Evolutionary conservation across 2,888 invertebrate species (phyloP).

Genomic region (Flexamia atlantica): DNA sequence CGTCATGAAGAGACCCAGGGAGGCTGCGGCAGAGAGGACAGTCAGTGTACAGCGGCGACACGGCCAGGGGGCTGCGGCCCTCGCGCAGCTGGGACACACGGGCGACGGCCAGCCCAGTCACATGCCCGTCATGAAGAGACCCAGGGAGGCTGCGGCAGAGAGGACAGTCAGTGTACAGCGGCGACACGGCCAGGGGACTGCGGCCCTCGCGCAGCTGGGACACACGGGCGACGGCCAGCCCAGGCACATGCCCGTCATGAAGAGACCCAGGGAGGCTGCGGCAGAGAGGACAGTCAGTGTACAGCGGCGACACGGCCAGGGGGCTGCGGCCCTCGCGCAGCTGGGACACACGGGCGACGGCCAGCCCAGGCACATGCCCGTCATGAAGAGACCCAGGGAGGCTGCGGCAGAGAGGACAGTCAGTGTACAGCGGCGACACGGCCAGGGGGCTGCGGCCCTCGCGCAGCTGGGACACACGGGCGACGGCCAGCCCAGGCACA

Average conservation of each 20-base stretch:
- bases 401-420: conserved; percentile 37
- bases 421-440: background rate
- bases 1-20: conserved; percentile 59
- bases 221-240: conserved; percentile 67
- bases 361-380: conserved; percentile 67
- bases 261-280: conserved; percentile 54
- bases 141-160: background rate
- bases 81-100: conserved; percentile 63
- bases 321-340: conserved; percentile 48
- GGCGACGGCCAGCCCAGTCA: conserved; percentile 67
- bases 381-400: conserved; percentile 60
- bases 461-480: conserved; percentile 65
- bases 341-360: conserved; percentile 66
- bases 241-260: conserved; percentile 64
- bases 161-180: background rate
- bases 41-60: background rate
- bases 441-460: conserved; percentile 44
- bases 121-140: conserved; percentile 64
- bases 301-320: background rate
- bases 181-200: conserved; percentile 57
- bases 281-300: background rate
- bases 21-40: too few species aligned
- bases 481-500: conserved; percentile 66
- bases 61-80: conserved; percentile 45
- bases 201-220: conserved; percentile 56